Percentiles rank a stretch among this genome's conserved stretches.
These are phyloP conservation scores for Periophthalmus modestus DNA, from an alignment of 2,113 vertebrate species.

Conservation along the genomic window DNA sequence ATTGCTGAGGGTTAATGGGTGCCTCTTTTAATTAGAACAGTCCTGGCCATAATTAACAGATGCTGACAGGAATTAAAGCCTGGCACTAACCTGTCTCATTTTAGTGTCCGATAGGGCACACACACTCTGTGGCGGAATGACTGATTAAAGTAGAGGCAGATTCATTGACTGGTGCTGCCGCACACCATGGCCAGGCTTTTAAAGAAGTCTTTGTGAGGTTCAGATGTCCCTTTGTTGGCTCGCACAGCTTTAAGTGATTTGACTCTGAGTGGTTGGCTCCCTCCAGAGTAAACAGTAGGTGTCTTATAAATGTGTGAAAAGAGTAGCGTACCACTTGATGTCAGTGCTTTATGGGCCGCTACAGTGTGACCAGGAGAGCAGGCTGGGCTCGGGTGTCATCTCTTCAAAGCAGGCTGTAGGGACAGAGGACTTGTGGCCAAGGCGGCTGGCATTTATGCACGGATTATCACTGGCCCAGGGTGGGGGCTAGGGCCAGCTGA, in stretches of 20 bases:
- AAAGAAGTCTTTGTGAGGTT: constrained; percentile 48
- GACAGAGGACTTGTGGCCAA: constrained; percentile 72
- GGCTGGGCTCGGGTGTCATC: constrained; percentile 75
- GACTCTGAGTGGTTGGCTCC: constrained; percentile 30
- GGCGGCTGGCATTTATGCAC: constrained; percentile 74
- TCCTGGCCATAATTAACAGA: constrained; percentile 82
- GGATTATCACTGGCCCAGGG: constrained; percentile 74
- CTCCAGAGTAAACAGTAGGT: constrained; percentile 60
- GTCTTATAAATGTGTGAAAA: constrained; percentile 52
- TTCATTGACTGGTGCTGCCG: constrained; percentile 41
- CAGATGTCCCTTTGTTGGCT: constrained; percentile 46
- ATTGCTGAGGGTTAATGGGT: constrained; percentile 70
- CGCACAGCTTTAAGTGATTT: constrained; percentile 37
- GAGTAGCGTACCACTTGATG: constrained; percentile 40
- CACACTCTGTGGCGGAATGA: constrained; percentile 48
- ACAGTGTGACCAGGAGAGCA: constrained; percentile 49
- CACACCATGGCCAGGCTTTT: constrained; percentile 32
- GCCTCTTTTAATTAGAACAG: constrained; percentile 82
- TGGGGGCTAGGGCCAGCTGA: constrained; percentile 77
- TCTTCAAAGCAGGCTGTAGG: constrained; percentile 76
- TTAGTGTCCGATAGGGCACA: constrained; percentile 66
- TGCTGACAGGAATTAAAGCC: constrained; percentile 83
- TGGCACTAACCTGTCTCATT: constrained; percentile 74
- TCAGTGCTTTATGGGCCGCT: constrained; percentile 61
- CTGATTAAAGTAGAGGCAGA: constrained; percentile 46